Base-by-base conservation (phyloP, 2,888 invertebrate genomes). In the Metopia argyrocephala region DNA sequence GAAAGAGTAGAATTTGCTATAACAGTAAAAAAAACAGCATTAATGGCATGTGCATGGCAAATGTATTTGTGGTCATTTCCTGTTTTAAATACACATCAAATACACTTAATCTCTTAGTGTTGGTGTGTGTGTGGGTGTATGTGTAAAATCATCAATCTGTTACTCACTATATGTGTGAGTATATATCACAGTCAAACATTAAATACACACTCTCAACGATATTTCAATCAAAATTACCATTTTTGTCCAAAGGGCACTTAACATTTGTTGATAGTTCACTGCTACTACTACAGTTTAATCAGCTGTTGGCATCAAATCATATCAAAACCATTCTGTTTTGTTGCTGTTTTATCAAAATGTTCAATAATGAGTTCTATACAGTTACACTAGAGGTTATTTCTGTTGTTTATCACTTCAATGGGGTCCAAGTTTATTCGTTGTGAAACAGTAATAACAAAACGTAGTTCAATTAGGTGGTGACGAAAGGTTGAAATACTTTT, bases 221-320 rank as follows among this genome's bases (percentile, higher is more conserved):
- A 25, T 46, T 76, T 69, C 62, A 69, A 64, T 69, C 48, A 52
- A 68, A 76, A 54, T 64, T 52, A 57, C 18, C 65, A 66, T 31
- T 38, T 54, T 71, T 61, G 31, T 52, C 23, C 9, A 66, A 66
- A 71, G 59, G 7, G 23, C 38, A 71, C 3, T 46, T 18, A n/a
- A 31, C 38, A 38, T 52, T 28, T 27, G 5, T 38, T n/a, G n/a
- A n/a, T 2, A 38, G 38, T 38, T 38, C 38, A 38, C 15, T 48
- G 25, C 12, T 28, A 21, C 59, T 25, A 56, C n/a, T 4, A 9
- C 9, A 31, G 12, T 38, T 15, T 12, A 15, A 3, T 71, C 23
- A 45, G 45, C 23, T 64, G 52, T 56, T 61, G 61, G 31, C 71
- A 31, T 64, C 46, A 66, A 78, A 71, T 78, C 78, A 78, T 48